Evolutionary conservation across 2,888 invertebrate genomes (phyloP).

Genomic region (Helleia helle): DNA sequence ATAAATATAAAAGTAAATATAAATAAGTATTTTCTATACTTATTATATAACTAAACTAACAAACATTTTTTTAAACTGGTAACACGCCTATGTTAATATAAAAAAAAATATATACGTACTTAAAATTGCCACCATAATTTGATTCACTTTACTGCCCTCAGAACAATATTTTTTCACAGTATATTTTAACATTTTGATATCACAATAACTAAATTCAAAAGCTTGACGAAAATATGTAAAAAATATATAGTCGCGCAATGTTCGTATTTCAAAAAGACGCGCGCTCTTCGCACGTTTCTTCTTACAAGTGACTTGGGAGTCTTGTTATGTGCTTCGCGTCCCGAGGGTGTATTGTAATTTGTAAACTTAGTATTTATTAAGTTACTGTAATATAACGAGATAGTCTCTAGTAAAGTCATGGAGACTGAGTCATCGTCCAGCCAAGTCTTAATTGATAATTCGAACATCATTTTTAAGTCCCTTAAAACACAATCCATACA

Average conservation of each 20-base stretch:
- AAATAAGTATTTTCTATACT: too few species aligned
- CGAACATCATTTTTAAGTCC: too few species aligned
- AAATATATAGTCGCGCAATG: not conserved
- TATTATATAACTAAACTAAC: too few species aligned
- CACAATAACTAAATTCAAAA: not conserved
- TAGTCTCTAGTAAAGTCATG: too few species aligned
- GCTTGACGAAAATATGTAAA: not conserved
- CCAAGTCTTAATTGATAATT: too few species aligned
- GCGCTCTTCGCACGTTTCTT: conserved; percentile 10
- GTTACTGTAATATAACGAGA: too few species aligned
- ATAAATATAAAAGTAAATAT: too few species aligned
- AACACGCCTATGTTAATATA: too few species aligned
- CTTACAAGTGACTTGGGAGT: conserved; percentile 3
- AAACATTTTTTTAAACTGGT: too few species aligned
- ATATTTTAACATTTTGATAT: conserved; percentile 51
- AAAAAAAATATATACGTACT: conserved; percentile 38
- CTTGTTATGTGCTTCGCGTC: not conserved
- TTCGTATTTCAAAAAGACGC: conserved; percentile 17
- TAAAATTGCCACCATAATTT: conserved; percentile 45
- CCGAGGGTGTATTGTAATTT: not conserved
- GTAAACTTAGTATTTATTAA: too few species aligned
- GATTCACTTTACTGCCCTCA: conserved; percentile 59
- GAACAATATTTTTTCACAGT: conserved; percentile 63
- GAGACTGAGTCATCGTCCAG: too few species aligned
- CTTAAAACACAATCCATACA: too few species aligned